phyloP scores from a whole-genome alignment of 2,797 vertebrate genomes.

The Limosa lapponica region DNA sequence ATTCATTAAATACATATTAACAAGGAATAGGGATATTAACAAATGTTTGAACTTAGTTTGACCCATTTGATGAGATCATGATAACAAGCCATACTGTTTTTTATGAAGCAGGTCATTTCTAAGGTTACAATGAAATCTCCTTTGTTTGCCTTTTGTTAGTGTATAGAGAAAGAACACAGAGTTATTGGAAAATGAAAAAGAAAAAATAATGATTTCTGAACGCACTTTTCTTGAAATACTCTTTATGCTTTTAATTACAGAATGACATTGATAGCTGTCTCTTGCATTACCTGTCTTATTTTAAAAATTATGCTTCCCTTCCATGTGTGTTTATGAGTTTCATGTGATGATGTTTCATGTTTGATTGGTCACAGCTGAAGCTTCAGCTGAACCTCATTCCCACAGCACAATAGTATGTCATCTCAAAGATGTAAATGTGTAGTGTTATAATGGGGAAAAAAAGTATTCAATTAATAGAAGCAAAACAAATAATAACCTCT shows the following conservation, averaged over 20 bases:
- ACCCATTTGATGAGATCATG: slow-evolving; percentile 22
- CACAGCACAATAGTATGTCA: not conserved
- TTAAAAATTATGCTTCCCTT: not conserved
- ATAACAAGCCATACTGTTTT: not conserved
- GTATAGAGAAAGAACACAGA: not conserved
- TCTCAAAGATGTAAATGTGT: not conserved
- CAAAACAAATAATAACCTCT: not conserved
- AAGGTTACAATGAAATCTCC: not conserved
- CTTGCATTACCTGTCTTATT: not conserved
- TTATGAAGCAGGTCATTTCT: slow-evolving; percentile 1
- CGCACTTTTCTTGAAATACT: not conserved
- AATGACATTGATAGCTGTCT: not conserved
- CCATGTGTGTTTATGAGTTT: not conserved
- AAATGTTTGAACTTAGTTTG: slow-evolving; percentile 33
- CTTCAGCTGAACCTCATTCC: not conserved
- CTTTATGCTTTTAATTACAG: slow-evolving; percentile 2
- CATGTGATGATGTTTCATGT: not conserved
- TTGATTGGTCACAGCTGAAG: not conserved
- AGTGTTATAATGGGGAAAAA: not conserved
- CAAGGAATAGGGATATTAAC: slow-evolving; percentile 20
- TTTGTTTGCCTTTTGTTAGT: slow-evolving; percentile 10
- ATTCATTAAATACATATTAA: slow-evolving; percentile 26
- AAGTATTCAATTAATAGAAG: not conserved
- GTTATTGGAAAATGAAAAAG: not conserved
- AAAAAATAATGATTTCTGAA: not conserved